These are phyloP conservation scores for Moxostoma hubbsi DNA, from an alignment of 2,797 vertebrate genomes.

Conservation along the genomic window DNA sequence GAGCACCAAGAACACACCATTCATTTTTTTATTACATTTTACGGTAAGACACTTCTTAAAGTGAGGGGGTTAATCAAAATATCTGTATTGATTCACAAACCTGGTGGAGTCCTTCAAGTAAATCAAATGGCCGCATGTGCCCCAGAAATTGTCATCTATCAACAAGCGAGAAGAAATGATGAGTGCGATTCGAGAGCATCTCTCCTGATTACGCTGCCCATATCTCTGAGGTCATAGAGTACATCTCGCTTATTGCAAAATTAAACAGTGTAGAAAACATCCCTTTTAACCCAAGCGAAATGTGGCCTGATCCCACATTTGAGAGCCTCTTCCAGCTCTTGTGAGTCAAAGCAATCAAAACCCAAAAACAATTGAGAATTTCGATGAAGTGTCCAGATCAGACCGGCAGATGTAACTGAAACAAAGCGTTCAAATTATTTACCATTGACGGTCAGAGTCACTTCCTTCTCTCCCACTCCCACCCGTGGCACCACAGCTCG, in stretches of 20 bases:
- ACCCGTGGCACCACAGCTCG: constrained; percentile 96
- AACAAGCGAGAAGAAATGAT: constrained; percentile 52
- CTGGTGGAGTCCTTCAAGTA: constrained; percentile 34
- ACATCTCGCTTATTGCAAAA: constrained; percentile 29
- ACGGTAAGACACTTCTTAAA: constrained; percentile 16
- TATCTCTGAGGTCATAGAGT: constrained; percentile 42
- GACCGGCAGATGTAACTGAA: neutral
- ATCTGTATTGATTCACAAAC: constrained; percentile 47
- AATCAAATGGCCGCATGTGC: constrained; percentile 33
- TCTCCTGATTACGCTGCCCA: constrained; percentile 45
- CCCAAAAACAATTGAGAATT: constrained; percentile 19
- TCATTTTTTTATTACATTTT: constrained; percentile 24
- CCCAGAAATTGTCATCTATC: constrained; percentile 37
- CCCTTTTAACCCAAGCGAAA: constrained; percentile 4
- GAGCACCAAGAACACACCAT: neutral
- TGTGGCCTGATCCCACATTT: neutral
- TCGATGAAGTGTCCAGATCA: constrained; percentile 11
- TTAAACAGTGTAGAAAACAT: constrained; percentile 41
- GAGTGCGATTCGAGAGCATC: constrained; percentile 45
- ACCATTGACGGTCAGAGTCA: constrained; percentile 97
- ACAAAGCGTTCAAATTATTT: constrained; percentile 56
- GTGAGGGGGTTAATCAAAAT: constrained; percentile 43
- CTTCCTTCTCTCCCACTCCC: constrained; percentile 92
- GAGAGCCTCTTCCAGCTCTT: constrained; percentile 33
- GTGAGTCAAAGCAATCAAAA: constrained; percentile 40